phyloP scores from a whole-genome alignment of 2,113 vertebrate species.

The Burhinus oedicnemus region DNA sequence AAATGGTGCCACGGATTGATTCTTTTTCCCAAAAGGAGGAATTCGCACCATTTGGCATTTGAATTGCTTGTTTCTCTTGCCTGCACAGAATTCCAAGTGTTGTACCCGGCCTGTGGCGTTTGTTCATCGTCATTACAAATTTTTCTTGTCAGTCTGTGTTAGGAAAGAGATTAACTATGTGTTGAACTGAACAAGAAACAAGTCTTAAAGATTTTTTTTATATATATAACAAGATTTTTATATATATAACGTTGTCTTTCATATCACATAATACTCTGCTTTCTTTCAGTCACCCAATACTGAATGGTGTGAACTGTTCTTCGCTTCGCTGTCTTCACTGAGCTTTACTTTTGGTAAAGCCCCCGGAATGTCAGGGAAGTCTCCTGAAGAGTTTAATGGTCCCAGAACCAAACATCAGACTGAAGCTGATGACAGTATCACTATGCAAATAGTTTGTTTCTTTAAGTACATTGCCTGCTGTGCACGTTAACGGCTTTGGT shows the following conservation, averaged over 20 bases:
- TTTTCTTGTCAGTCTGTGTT: not conserved
- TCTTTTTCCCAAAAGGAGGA: not conserved
- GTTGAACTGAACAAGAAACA: not conserved
- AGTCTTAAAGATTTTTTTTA: not conserved
- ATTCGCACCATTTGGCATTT: not conserved
- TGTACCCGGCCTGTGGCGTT: not conserved
- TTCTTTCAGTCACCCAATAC: fast-evolving
- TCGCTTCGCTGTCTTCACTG: not conserved
- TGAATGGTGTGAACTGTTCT: not conserved
- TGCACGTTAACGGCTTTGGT: not conserved
- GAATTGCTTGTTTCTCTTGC: not conserved
- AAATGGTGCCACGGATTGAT: fast-evolving
- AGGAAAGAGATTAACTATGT: not conserved
- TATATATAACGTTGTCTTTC: not conserved
- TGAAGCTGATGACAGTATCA: not conserved
- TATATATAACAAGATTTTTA: too few species aligned
- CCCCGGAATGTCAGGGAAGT: fast-evolving
- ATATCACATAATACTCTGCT: fast-evolving
- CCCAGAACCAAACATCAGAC: not conserved
- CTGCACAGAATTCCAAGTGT: too few species aligned
- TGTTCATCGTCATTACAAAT: fast-evolving
- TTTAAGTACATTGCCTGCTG: not conserved
- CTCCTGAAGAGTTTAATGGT: not conserved
- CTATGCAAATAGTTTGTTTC: fast-evolving
- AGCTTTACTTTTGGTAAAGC: not conserved